Evolutionary conservation across 1,140 invertebrate genomes (phyloP), one percentile per base, ranked within the genome.

Genomic region (Heterodera carotae): DNA sequence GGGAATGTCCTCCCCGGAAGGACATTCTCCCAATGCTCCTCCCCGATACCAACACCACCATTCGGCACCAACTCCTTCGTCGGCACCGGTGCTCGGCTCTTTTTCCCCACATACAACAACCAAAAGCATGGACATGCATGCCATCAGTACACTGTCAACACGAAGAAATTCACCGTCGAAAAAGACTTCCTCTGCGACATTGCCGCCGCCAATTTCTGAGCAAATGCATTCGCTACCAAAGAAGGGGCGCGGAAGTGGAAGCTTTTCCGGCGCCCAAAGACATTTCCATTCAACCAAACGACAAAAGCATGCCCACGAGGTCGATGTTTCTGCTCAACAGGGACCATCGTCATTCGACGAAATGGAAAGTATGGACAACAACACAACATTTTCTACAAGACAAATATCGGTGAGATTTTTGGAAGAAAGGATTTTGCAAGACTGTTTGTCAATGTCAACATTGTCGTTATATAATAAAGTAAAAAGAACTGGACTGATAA

Each of bases 161-260:
- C 62, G 29, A 29, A 8, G 39, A n/a, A 56, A 22, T 66, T 34
- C 29, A 18, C 62, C 62, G 10, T 12, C 62, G 33, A 66, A 66
- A 34, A 66, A 66, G 29, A 5, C 62, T 27, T 66, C 62, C 25
- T 31, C 62, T 12, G 62, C 29, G 12, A 66, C 62, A 31, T 34
- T 66, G 29, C 62, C 62, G 12, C 62, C 62, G 22, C 62, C 62
- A 1, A 66, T 29, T 66, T 66, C 62, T 12, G 62, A 62, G 25
- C 56, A 59, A 62, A 56, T 31, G 27, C 59, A 74, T 59, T 29
- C 59, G 64, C 36, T 22, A 0, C 31, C 33, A 2, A 39, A 56
- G 59, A 62, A 53, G 60, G 27, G 53, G 62, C 56, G 53, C 27
- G 70, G 70, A 39, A 72, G 22, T 25, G 70, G 70, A 31, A 64